Conservation (phyloP, 2,888 invertebrate species). For the Drosophila macrospina region DNA sequence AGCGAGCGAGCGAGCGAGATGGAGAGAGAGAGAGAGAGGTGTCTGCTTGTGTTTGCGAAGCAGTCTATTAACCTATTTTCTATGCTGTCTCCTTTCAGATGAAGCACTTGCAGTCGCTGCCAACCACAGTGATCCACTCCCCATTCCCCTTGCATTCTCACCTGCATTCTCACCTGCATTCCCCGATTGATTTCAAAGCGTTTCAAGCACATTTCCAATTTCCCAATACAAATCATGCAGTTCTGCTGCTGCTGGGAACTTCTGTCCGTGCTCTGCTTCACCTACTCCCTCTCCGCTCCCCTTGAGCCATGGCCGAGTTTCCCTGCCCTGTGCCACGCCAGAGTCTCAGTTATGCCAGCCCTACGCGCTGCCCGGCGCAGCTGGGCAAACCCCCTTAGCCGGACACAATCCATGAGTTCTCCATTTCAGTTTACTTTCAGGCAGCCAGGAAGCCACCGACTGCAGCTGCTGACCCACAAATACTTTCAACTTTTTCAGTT, state of each 20-base stretch:
- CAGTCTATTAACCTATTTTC: slow-evolving; percentile 58
- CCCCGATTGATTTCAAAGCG: slow-evolving; percentile 39
- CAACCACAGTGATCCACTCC: slow-evolving; percentile 50
- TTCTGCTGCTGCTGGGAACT: not conserved
- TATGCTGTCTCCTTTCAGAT: slow-evolving; percentile 63
- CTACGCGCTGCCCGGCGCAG: too few species aligned
- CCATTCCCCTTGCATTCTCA: too few species aligned
- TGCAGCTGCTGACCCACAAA: too few species aligned
- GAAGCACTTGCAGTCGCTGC: slow-evolving; percentile 37
- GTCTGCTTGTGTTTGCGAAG: not conserved
- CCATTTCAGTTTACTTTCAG: too few species aligned
- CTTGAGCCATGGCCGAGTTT: too few species aligned
- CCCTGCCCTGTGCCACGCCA: too few species aligned
- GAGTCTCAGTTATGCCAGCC: too few species aligned
- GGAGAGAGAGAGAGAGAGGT: not conserved
- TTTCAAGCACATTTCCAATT: not conserved
- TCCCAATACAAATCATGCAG: not conserved
- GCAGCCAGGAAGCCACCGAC: too few species aligned
- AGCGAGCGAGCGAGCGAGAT: not conserved
- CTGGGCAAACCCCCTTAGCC: too few species aligned
- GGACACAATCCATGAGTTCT: too few species aligned
- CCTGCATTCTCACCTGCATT: too few species aligned
- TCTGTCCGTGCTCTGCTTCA: not conserved
- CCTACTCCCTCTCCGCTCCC: too few species aligned
- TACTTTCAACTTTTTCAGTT: not conserved